These are phyloP conservation scores for Chrysaora quinquecirrha DNA, from an alignment of 30 jellyfish, hydroid and myxozoan genomes.

Conservation along the genomic window DNA sequence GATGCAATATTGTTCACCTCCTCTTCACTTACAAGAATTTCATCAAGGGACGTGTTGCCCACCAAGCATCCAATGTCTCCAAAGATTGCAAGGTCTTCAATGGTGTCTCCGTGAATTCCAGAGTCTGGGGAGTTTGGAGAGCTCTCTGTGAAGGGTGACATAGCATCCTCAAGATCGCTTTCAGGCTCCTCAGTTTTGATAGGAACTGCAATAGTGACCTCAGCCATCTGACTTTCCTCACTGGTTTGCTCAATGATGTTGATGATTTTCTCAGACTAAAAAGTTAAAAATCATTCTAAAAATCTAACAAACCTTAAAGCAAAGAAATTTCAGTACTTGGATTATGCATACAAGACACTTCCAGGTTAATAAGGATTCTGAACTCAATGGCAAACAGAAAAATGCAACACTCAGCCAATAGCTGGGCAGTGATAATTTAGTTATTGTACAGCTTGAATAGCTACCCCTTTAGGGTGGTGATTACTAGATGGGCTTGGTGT, in stretches of 20 bases:
- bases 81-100: conserved; percentile 81
- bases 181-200: conserved; percentile 93
- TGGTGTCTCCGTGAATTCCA: conserved; percentile 64
- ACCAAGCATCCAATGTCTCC: conserved; percentile 95
- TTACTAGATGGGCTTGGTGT: too few relatives aligned
- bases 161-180: conserved; percentile 83
- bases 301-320: too few relatives aligned
- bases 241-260: conserved; percentile 49
- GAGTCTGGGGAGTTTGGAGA: conserved; percentile 92
- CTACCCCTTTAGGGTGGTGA: too few relatives aligned
- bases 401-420: too few relatives aligned
- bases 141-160: conserved; percentile 89
- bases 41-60: conserved; percentile 98
- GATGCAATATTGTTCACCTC: conserved; percentile 65
- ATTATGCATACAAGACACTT: too few relatives aligned
- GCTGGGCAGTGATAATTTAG: too few relatives aligned
- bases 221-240: conserved; percentile 48
- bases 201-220: conserved; percentile 46
- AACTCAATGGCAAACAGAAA: too few relatives aligned
- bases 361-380: too few relatives aligned
- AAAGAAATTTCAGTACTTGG: too few relatives aligned
- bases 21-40: conserved; percentile 58
- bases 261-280: conserved; percentile 58
- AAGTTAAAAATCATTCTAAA: neutral
- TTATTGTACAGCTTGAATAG: too few relatives aligned